Base-by-base conservation (phyloP, 2,797 vertebrate genomes). In the Spizella passerina region DNA sequence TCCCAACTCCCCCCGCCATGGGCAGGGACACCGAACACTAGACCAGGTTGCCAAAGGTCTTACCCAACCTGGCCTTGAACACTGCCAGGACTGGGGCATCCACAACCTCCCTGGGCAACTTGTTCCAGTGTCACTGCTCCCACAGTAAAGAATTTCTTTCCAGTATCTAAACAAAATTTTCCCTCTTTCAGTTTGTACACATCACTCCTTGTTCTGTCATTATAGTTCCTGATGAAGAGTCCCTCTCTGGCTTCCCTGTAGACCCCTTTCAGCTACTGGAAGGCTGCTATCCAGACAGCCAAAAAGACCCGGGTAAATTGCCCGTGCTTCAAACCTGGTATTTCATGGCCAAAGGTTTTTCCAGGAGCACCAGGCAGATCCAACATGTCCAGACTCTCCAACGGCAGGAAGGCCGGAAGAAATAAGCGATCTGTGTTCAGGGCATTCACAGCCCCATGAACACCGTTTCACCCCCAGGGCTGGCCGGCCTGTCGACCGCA, bases 401-500 rank as follows among this genome's bases (percentile, higher is more conserved):
- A 32, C 11, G 52, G 23, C 63, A 61, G 27, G 34, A 29, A 66
- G 56, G 36, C 78, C 76, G 34, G 14, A 23, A 57, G 76, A 78
- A 46, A 59, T 1, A 23, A 34, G 59, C 72, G 7, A 1, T 15
- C 17, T 15, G 4, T 12, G 34, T 10, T 21, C 50, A 11, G 84
- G 1, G 50, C 43, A 7, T 27, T 2, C 15, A 7, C 59, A 41
- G 36, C 32, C 59, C 55, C 43, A 6, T 0, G 8, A 38, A 23
- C 2, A 38, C 27, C 3, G 5, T 7, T 65, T 19, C 66, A 12
- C 0, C 3, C 7, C 1, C 53, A 12, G 2, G 7, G 27, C 2
- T 3, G 4, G 66, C 12, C 12, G 3, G 7, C 0, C 26, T 1
- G 22, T 10, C 2, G 3, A 21, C 14, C 1, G 5, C 57, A 10